These are phyloP conservation scores for Entelurus aequoreus DNA, from an alignment of 2,113 vertebrate species.

Conservation along the genomic window DNA sequence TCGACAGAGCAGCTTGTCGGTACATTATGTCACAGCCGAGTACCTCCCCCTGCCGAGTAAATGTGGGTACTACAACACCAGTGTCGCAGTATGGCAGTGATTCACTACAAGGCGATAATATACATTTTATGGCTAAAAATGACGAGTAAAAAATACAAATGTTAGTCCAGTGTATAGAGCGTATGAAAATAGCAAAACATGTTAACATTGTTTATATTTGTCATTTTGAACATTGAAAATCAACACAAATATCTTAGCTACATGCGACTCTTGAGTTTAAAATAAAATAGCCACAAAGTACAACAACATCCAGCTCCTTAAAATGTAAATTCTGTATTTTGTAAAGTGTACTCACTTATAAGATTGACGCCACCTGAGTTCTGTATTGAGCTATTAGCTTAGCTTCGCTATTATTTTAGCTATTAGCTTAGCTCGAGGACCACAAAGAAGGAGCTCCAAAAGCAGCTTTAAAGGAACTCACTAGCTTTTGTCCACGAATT, in stretches of 20 bases:
- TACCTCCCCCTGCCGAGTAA: constrained; percentile 50
- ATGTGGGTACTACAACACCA: constrained; percentile 35
- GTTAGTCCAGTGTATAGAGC: constrained; percentile 58
- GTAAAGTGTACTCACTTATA: neutral
- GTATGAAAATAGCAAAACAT: constrained; percentile 40
- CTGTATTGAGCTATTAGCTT: neutral
- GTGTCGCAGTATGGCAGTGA: constrained; percentile 65
- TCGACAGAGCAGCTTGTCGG: constrained; percentile 22
- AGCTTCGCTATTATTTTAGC: neutral
- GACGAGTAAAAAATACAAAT: constrained; percentile 44
- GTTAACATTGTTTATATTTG: constrained; percentile 1
- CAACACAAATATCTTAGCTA: neutral
- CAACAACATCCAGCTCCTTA: neutral
- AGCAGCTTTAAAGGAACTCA: neutral
- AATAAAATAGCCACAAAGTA: neutral
- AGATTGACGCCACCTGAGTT: neutral
- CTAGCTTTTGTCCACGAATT: neutral
- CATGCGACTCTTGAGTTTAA: neutral
- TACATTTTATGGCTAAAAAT: constrained; percentile 14
- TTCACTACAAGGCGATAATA: constrained; percentile 45
- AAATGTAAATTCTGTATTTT: neutral
- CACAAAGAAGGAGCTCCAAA: neutral
- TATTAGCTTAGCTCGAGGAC: neutral
- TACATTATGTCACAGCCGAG: constrained; percentile 29
- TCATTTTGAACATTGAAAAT: constrained; percentile 9